A percentile compares a stretch with the other conserved stretches of the same genome.
These are phyloP conservation scores for Mycteria americana DNA, from an alignment of 2,797 vertebrate species.

Conservation along the genomic window DNA sequence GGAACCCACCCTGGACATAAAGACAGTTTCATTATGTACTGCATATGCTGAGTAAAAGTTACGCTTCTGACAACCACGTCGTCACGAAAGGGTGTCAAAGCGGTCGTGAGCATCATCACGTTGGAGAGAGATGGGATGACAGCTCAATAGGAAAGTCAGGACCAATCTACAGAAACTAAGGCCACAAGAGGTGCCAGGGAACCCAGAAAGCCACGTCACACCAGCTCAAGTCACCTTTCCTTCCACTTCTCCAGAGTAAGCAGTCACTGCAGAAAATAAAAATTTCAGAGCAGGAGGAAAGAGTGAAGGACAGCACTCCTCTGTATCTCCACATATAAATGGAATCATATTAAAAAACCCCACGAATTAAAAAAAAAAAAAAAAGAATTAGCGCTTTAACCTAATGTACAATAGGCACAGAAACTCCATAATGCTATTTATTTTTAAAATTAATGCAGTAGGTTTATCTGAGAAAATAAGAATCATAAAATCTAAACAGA, in stretches of 20 bases:
- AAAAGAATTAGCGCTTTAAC: neutral
- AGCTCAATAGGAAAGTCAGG: neutral
- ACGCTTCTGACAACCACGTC: accelerated
- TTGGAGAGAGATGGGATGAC: neutral
- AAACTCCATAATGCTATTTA: neutral
- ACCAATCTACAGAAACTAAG: neutral
- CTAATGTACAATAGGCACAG: neutral
- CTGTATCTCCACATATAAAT: neutral
- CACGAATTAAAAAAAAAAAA: neutral
- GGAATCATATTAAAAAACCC: neutral
- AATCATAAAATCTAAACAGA: conserved; percentile 17
- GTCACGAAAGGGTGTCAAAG: neutral
- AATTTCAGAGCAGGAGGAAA: neutral
- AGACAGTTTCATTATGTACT: neutral
- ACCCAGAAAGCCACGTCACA: neutral
- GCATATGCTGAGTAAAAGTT: neutral
- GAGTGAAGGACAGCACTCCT: neutral
- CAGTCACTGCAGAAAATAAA: neutral
- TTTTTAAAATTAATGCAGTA: neutral
- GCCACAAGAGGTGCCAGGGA: neutral
- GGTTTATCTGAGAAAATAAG: neutral
- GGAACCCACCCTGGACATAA: neutral
- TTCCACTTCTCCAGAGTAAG: neutral
- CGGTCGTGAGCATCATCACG: neutral
- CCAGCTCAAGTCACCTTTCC: neutral